Evolutionary conservation across 1,140 invertebrate genomes (phyloP), one percentile per base, ranked within the genome.

Genomic region (Choristoneura fumiferana): DNA sequence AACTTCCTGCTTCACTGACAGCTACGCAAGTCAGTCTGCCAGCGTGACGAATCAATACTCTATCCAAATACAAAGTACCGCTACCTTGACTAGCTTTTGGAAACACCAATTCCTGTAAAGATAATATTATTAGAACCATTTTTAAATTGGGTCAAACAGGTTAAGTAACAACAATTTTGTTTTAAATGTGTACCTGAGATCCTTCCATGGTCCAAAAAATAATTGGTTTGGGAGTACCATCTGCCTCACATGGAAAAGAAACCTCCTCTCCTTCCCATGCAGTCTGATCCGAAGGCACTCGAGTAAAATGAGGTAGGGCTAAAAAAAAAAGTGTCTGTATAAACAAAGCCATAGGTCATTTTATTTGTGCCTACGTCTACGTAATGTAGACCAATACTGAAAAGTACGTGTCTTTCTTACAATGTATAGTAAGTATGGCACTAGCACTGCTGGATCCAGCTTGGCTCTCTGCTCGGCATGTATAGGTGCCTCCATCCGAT

Each of bases 301-400:
- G 93, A 53, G 94, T 92, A 75, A 98, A 97, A 83, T 93, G 95
- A 18, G 97, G 97, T 87, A 98, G 96, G 45, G 96, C 96, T 97
- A 76, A 73, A 81, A 80, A 40, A 22, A 60, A 39, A 57, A 29
- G 2, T 3, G 2, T 29, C 6, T 29, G 6, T 29, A 6, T 3
- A 29, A 6, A 29, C 22, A 6, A 29, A 29, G 22, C 6, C 22
- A 29, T n/a, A n/a, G n/a, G n/a, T n/a, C n/a, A n/a, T n/a, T n/a
- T n/a, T n/a, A n/a, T n/a, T n/a, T n/a, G n/a, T n/a, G n/a, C n/a
- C n/a, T n/a, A n/a, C n/a, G n/a, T n/a, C n/a, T n/a, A n/a, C n/a
- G n/a, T n/a, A 29, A 29, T 29, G 2, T 29, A 2, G 2, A 29
- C 22, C 6, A 29, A 3, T 3, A 3, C 2, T 13, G 4, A 8